Evolutionary conservation across 2,888 invertebrate species (phyloP), one percentile per base, ranked within the genome.

Genomic region (Lasioglossum oenotherae): DNA sequence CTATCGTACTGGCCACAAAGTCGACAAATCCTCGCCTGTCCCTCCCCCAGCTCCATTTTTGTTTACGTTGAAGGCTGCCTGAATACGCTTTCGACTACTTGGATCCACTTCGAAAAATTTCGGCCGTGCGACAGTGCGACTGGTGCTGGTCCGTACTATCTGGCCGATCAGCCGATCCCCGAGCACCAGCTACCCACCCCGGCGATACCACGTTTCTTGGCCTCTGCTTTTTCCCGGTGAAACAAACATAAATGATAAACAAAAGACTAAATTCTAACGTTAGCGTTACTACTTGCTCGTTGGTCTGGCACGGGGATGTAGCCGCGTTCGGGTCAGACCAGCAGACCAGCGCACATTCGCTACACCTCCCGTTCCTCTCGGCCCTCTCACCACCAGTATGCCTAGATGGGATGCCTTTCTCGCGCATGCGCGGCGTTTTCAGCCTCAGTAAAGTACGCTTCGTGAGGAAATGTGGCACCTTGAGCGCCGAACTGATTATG

Each of bases 1-100:
- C 92, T 94, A 64, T 94, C 94, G 46, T 88, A 91, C 78, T 95
- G 93, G 49, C 95, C 95, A 85, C 95, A 95, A 10, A 95, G 92
- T 81, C 95, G 92, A 91, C 95, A 95, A 87, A 94, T 91, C 84
- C 93, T 93, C 49, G 92, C 90, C 82, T 94, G 94, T 81, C 86
- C 91, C 85, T 93, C 93, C 80, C 93, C 93, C 82, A 92, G 89
- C 91, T 95, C 94, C 94, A 95, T 94, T 92, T 92, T 92, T 91
- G 92, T 93, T 94, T 91, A 89, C 80, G 80, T 83, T 77, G 72
- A 92, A 91, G 92, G 92, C 92, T 91, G 92, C 88, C 90, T 89
- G 90, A 91, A 91, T 88, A 90, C 89, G 88, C 89, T 88, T 89
- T 92, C 81, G 88, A 92, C 91, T 92, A 92, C 90, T 92, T 89